phyloP scores from a whole-genome alignment of 2,797 vertebrate genomes.

The Acanthiza pusilla region DNA sequence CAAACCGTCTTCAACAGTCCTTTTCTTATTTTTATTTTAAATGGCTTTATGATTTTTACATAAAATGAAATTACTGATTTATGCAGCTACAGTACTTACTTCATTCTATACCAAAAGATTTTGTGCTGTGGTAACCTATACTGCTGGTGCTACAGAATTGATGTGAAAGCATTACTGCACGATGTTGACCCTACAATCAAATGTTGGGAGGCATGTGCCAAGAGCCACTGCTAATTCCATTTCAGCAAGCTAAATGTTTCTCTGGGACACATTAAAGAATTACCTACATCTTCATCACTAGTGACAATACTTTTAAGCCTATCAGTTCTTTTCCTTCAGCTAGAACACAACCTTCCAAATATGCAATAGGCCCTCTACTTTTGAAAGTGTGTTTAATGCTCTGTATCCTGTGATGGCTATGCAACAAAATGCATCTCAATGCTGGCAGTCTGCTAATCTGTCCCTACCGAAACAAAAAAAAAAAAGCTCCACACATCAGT shows the following conservation, averaged over 20 bases:
- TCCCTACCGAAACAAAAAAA: background rate
- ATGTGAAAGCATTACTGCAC: background rate
- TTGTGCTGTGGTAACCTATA: background rate
- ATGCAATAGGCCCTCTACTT: background rate
- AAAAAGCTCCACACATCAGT: background rate
- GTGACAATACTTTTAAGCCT: background rate
- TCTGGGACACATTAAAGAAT: background rate
- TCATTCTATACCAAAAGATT: background rate
- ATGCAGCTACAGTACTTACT: background rate
- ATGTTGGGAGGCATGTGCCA: rapidly evolving
- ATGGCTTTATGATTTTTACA: background rate
- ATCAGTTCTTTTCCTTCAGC: background rate
- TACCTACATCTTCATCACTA: background rate
- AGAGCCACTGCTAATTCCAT: background rate
- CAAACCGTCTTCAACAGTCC: background rate
- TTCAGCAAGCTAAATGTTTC: background rate
- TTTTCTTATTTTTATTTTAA: background rate
- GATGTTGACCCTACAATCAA: background rate
- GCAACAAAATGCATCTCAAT: background rate
- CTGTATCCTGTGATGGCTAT: rapidly evolving
- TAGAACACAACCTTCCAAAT: background rate
- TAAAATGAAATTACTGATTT: background rate
- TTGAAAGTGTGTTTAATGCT: background rate
- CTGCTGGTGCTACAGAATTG: background rate
- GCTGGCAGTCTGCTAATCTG: background rate